These are phyloP conservation scores for Noctua comes DNA, from an alignment of 2,888 invertebrate genomes.

Conservation along the genomic window DNA sequence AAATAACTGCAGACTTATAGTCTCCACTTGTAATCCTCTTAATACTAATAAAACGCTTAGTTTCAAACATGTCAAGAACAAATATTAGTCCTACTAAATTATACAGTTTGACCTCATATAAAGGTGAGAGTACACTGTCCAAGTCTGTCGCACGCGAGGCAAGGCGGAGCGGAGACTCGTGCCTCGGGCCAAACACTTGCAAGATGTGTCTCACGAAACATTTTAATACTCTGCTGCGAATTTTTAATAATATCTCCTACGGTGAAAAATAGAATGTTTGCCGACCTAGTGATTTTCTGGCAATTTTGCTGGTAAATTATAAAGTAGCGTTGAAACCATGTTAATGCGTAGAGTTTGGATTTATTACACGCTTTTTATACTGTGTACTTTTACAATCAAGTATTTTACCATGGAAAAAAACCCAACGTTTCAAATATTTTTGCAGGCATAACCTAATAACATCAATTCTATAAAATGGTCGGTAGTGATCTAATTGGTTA, in stretches of 20 bases:
- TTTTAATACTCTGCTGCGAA: slow-evolving; percentile 46
- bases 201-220: slow-evolving; percentile 28
- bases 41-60: slow-evolving; percentile 12
- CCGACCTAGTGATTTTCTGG: slow-evolving; percentile 30
- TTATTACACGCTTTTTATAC: not conserved
- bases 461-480: not conserved
- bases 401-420: not conserved
- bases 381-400: not conserved
- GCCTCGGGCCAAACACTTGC: slow-evolving; percentile 50
- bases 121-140: slow-evolving; percentile 39
- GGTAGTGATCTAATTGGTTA: too few relatives aligned
- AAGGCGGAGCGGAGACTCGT: not conserved
- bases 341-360: slow-evolving; percentile 16
- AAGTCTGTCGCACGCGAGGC: slow-evolving; percentile 15
- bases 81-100: slow-evolving; percentile 26
- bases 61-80: slow-evolving; percentile 30
- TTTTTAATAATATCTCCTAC: slow-evolving; percentile 43
- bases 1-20: not conserved
- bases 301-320: slow-evolving; percentile 39
- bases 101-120: slow-evolving; percentile 40
- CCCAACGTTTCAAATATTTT: not conserved
- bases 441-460: not conserved
- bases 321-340: slow-evolving; percentile 44
- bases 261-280: slow-evolving; percentile 39
- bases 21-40: not conserved